Percentiles rank a stretch among this genome's conserved stretches.
phyloP scores from a whole-genome alignment of 2,888 invertebrate species.

The Yponomeuta sedellus region DNA sequence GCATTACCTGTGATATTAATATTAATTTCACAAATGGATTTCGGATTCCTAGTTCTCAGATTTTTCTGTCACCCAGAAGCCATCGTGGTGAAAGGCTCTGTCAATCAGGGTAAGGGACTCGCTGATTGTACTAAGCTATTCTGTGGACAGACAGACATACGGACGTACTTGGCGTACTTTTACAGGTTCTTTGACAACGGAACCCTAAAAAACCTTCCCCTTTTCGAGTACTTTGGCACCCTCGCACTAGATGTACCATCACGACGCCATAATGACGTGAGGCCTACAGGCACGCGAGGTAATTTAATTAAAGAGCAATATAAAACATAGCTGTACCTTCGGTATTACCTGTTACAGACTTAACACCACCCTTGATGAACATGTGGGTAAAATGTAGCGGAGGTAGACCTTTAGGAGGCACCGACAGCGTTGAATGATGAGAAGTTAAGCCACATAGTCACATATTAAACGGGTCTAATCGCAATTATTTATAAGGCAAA shows the following conservation, averaged over 20 bases:
- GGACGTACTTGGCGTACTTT: background rate
- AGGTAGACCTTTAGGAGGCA: background rate
- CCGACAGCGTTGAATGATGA: too few relatives aligned
- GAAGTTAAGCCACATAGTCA: too few relatives aligned
- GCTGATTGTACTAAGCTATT: too few relatives aligned
- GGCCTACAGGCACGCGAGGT: background rate
- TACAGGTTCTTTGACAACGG: background rate
- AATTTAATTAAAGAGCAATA: slow-evolving; percentile 35
- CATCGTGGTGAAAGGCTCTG: too few relatives aligned
- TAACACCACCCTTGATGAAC: slow-evolving; percentile 49
- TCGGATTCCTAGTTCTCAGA: too few relatives aligned
- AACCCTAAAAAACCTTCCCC: background rate
- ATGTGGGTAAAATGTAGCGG: background rate
- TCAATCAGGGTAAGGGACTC: too few relatives aligned
- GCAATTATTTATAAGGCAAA: too few relatives aligned
- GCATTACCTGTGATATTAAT: too few relatives aligned
- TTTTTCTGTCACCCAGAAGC: too few relatives aligned
- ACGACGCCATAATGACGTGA: background rate
- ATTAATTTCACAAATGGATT: too few relatives aligned
- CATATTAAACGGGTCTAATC: too few relatives aligned
- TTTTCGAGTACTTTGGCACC: background rate
- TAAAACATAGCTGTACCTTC: slow-evolving; percentile 48
- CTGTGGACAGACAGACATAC: too few relatives aligned
- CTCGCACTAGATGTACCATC: background rate
- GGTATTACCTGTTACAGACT: slow-evolving; percentile 28